Base-by-base conservation (phyloP, 2,113 vertebrate species). In the Benitochromis conjunctus region DNA sequence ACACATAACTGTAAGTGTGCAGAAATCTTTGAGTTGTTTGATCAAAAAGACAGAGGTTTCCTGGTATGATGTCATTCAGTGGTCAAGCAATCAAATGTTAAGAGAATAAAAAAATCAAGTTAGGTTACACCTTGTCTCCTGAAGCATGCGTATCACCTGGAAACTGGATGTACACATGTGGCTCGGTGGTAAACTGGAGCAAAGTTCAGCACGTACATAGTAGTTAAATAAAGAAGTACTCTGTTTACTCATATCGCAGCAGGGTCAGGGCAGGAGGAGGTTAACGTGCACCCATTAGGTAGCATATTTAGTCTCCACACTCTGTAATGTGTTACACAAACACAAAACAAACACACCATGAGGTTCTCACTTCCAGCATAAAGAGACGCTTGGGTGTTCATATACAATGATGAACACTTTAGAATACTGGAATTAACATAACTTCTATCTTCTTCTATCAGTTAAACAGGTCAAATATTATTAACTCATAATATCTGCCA, bases 91-190 rank as follows among this genome's bases (percentile, higher is more conserved):
- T 69, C 62, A 41, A 53, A 19, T 19, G 7, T 53, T 53, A 19
- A 54, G 4, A n/a, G 8, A 19, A n/a, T n/a, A 4, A 2, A n/a
- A 4, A 9, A 54, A n/a, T 9, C 19, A n/a, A 8, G 19, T 66
- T 41, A 11, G 7, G 26, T 16, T 71, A 11, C 14, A 18, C 66
- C 41, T 46, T 1, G 14, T 0, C 8, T 48, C 7, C 41, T 46
- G 38, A 10, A 10, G 14, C 2, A 0, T 16, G 16, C 19, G 3
- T 4, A 19, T 54, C 4, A 9, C 38, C 21, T 24, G n/a, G 13
- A 71, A 43, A 16, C 64, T 43, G 64, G 19, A 38, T 66, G 11
- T 21, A 9, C 4, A 24, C 36, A 5, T 14, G 9, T 12, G 41
- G 41, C 41, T 26, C 41, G 3, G 13, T 46, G 21, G 21, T 6